Evolutionary conservation across 2,888 invertebrate genomes (phyloP).

Genomic region (Thelaira solivaga): DNA sequence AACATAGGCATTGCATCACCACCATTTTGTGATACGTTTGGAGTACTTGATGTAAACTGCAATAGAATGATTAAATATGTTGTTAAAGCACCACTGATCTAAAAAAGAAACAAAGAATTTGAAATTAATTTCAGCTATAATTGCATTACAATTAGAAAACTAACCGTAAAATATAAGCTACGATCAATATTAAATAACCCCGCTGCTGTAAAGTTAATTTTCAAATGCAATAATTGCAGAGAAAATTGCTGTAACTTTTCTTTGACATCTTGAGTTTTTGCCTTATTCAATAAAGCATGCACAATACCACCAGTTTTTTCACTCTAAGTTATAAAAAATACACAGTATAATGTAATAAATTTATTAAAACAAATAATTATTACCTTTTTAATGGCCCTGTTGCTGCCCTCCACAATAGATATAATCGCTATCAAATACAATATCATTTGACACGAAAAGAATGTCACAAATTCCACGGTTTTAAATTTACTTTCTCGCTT

Average conservation of each 20-base stretch:
- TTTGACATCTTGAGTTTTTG: conserved; percentile 71
- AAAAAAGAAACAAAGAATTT: conserved; percentile 24
- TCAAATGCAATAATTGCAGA: conserved; percentile 75
- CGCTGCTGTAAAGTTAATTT: conserved; percentile 77
- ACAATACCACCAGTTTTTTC: conserved; percentile 75
- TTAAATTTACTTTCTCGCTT: conserved; percentile 75
- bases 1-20: background rate
- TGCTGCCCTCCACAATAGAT: conserved; percentile 76
- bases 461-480: conserved; percentile 75
- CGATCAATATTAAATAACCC: conserved; percentile 77
- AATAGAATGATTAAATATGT: conserved; percentile 77
- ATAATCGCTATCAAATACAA: conserved; percentile 75
- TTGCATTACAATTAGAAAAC: conserved; percentile 33
- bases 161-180: conserved; percentile 76
- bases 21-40: conserved; percentile 35
- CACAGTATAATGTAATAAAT: background rate
- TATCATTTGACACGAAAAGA: conserved; percentile 76
- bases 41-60: conserved; percentile 74
- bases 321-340: conserved; percentile 67
- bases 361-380: background rate
- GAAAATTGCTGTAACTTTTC: conserved; percentile 76
- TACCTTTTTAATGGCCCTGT: conserved; percentile 74
- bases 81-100: conserved; percentile 77
- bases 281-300: conserved; percentile 73
- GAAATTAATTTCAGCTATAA: background rate